Conservation (phyloP, 2,797 vertebrate genomes). For the Schizopygopsis pylzovi region DNA sequence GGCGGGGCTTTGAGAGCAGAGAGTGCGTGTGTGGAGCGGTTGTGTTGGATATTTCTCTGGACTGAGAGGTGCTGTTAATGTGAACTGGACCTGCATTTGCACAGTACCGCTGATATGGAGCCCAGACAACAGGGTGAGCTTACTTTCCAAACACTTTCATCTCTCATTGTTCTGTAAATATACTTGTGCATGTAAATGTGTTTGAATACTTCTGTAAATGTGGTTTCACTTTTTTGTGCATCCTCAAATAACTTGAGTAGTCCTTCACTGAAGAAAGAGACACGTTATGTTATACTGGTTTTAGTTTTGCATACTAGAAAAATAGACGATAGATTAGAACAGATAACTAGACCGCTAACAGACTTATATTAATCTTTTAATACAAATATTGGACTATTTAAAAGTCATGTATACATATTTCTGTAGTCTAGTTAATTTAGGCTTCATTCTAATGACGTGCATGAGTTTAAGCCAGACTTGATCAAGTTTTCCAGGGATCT, state of each 20-base stretch:
- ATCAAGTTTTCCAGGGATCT: slow-evolving; percentile 36
- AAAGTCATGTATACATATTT: not conserved
- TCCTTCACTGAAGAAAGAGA: not conserved
- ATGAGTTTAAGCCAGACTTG: slow-evolving; percentile 37
- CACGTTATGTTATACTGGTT: not conserved
- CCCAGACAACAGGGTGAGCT: slow-evolving; percentile 79
- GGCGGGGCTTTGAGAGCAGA: slow-evolving; percentile 51
- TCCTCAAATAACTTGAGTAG: not conserved
- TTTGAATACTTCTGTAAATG: not conserved
- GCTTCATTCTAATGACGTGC: slow-evolving; percentile 22
- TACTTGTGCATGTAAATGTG: not conserved
- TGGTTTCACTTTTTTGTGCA: slow-evolving; percentile 11
- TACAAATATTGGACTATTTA: not conserved
- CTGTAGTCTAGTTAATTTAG: not conserved
- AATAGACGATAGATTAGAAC: not conserved
- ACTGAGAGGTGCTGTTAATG: slow-evolving; percentile 28
- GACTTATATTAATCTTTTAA: not conserved
- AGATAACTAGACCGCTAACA: not conserved
- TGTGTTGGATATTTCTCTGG: slow-evolving; percentile 60
- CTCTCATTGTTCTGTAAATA: not conserved
- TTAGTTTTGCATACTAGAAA: not conserved
- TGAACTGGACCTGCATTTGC: slow-evolving; percentile 29
- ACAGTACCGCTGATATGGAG: slow-evolving; percentile 71
- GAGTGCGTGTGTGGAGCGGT: not conserved
- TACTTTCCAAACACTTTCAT: not conserved